Evolutionary conservation across 2,888 invertebrate species (phyloP), one percentile per base, ranked within the genome.

Genomic region (Morpho helenor): DNA sequence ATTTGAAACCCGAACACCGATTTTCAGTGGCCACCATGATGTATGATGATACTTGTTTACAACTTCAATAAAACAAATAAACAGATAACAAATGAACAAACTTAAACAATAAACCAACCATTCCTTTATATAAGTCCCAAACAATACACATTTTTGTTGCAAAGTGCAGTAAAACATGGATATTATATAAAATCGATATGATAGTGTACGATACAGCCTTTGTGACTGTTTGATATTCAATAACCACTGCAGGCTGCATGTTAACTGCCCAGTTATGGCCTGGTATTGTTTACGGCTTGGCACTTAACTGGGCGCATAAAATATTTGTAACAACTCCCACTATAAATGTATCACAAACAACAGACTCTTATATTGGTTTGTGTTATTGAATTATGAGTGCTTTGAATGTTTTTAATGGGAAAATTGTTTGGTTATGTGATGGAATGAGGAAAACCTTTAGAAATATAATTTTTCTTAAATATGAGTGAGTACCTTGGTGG

Each of bases 171-270:
- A 53, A 53, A 45, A 48, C 23, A 7, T 16, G 51, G 39, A 51
- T 53, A 59, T 61, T 57, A 59, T 54, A 63, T 46, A 54, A 58
- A 54, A 63, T 58, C 52, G 53, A 60, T 57, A 53, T 53, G 54
- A 54, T 50, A 56, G 52, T 31, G 10, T 54, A 45, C 54, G 46
- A 44, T 59, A 61, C 46, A 55, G 52, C 52, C 57, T 60, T 69
- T 68, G 69, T 68, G 63, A 72, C 68, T 65, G 60, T 56, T 60
- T 58, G 56, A 62, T 62, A 63, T 65, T 65, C 63, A 68, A 68
- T 65, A 68, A 68, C 48, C 56, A 57, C 43, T 57, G 59, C 56
- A 61, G 61, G 54, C 52, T 57, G 65, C 60, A 60, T 64, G 65
- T 66, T 64, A 68, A 65, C 65, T 51, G 61, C 51, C 49, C 49